Evolutionary conservation across 2,113 vertebrate genomes (phyloP).

Genomic region (Oenanthe oenanthe): DNA sequence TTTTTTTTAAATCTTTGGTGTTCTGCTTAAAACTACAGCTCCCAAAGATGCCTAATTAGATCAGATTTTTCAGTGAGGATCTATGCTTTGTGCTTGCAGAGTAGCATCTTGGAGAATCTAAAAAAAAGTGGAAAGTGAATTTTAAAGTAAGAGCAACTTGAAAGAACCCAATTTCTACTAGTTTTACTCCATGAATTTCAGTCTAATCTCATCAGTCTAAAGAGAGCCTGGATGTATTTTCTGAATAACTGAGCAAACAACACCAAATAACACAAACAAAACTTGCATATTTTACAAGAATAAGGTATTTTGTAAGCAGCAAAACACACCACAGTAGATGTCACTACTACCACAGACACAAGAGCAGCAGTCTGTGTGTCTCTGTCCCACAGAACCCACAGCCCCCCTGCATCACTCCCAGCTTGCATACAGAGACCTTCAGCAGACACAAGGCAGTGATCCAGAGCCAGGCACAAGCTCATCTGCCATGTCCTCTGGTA

Average conservation of each 20-base stretch:
- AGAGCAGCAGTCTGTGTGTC: accelerated
- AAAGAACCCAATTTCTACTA: not conserved
- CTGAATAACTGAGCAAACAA: not conserved
- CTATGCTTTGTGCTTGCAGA: not conserved
- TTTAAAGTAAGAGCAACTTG: not conserved
- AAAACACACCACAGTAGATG: not conserved
- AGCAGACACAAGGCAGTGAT: not conserved
- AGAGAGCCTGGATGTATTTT: not conserved
- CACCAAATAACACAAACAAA: not conserved
- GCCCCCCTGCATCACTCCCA: accelerated
- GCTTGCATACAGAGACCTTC: not conserved
- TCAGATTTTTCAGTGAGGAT: not conserved
- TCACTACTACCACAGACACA: not conserved
- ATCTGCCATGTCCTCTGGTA: not conserved
- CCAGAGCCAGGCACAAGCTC: not conserved
- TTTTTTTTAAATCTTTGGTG: not conserved
- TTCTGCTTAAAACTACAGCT: not conserved
- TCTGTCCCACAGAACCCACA: accelerated
- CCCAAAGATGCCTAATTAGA: not conserved
- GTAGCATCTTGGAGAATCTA: not conserved
- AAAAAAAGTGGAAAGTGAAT: not conserved
- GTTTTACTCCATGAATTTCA: not conserved
- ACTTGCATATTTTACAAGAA: accelerated
- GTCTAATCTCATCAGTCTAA: not conserved
- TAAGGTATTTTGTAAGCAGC: not conserved